Conservation (phyloP, 92 coral and sea anemone species). For the Diadumene lineata region DNA sequence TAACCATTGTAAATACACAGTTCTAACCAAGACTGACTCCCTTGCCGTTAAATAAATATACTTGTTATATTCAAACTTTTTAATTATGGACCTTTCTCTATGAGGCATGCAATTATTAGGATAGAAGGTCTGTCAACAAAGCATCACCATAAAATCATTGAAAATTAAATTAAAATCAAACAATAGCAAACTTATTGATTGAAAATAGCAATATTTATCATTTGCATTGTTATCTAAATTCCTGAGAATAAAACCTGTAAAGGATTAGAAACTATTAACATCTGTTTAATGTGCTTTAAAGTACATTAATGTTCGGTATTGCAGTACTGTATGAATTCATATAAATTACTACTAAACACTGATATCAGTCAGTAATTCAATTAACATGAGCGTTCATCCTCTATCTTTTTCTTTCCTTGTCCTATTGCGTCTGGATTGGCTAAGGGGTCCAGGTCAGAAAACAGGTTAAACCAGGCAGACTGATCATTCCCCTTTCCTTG, state of each 20-base stretch:
- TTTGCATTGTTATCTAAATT: neutral
- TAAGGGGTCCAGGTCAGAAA: constrained; percentile 93
- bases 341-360: no score
- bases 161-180: neutral
- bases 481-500: constrained; percentile 56
- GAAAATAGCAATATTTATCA: neutral
- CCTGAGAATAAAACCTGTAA: no score
- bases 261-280: neutral
- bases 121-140: neutral
- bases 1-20: neutral
- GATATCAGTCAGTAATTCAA: neutral
- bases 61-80: neutral
- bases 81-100: neutral
- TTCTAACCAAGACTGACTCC: neutral
- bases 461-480: constrained; percentile 96
- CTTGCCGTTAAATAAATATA: neutral
- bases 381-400: constrained; percentile 68
- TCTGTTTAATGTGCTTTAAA: neutral
- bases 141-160: neutral
- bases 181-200: neutral
- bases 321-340: neutral
- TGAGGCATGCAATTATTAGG: neutral
- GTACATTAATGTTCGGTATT: neutral
- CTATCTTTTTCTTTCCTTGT: constrained; percentile 72
- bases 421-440: constrained; percentile 99